Conservation (phyloP, 2,888 invertebrate genomes). For the Seladonia tumulorum region DNA sequence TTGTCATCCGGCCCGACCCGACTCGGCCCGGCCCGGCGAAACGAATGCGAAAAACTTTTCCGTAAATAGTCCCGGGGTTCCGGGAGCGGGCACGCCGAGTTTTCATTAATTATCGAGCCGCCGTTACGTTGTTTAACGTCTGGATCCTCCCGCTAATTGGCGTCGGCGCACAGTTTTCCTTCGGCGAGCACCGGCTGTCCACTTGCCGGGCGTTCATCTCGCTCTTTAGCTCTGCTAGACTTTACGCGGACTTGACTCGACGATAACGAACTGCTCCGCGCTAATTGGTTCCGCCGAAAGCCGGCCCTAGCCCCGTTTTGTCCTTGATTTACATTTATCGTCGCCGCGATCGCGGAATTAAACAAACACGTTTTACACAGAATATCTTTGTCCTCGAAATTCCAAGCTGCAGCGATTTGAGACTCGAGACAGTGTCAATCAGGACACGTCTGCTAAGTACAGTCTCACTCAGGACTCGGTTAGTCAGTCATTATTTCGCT, state of each 20-base stretch:
- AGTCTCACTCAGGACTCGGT: too few species aligned
- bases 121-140: conserved; percentile 43
- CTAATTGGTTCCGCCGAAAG: conserved; percentile 60
- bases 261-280: conserved; percentile 64
- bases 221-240: conserved; percentile 37
- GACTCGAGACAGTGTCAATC: too few species aligned
- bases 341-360: background rate
- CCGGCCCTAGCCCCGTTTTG: conserved; percentile 7
- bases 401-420: too few species aligned
- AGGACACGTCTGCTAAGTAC: too few species aligned
- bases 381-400: too few species aligned
- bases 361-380: too few species aligned
- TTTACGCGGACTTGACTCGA: conserved; percentile 53
- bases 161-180: conserved; percentile 25
- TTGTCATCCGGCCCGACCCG: background rate
- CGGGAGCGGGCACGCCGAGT: background rate
- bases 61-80: conserved; percentile 13
- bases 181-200: conserved; percentile 18
- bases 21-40: background rate
- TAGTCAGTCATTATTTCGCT: too few species aligned
- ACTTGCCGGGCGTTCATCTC: conserved; percentile 44
- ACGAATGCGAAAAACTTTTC: conserved; percentile 19
- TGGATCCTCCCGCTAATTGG: conserved; percentile 52
- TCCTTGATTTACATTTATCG: conserved; percentile 49
- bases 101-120: conserved; percentile 55